These are phyloP conservation scores for Odontesthes bonariensis DNA, from an alignment of 2,113 vertebrate genomes.

Conservation along the genomic window DNA sequence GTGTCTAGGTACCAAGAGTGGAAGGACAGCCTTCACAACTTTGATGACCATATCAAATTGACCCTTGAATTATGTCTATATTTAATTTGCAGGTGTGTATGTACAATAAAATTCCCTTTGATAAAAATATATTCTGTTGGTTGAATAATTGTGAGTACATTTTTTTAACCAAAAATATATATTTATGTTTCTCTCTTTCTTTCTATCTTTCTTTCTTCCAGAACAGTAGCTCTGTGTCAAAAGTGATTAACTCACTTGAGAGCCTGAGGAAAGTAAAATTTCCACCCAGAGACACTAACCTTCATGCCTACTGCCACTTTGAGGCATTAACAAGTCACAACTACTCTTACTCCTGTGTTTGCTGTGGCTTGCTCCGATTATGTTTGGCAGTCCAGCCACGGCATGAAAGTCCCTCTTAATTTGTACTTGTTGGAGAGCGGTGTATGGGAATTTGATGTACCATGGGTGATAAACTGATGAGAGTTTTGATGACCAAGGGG, in stretches of 20 bases:
- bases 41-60: neutral
- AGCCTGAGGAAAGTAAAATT: neutral
- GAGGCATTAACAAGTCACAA: neutral
- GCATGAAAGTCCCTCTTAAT: no score
- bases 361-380: no score
- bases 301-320: neutral
- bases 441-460: no score
- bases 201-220: neutral
- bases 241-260: neutral
- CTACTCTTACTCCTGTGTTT: neutral
- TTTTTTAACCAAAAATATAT: neutral
- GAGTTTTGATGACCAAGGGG: no score
- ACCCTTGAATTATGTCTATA: neutral
- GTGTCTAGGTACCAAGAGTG: neutral
- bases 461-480: no score
- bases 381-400: no score
- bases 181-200: no score
- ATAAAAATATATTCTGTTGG: no score
- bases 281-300: neutral
- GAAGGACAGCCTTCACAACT: conserved; percentile 5
- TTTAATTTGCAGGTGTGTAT: neutral
- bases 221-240: neutral
- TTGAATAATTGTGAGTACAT: no score
- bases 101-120: no score
- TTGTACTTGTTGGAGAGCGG: no score